Evolutionary conservation across 2,113 vertebrate species (phyloP).

Genomic region (Psophia crepitans): DNA sequence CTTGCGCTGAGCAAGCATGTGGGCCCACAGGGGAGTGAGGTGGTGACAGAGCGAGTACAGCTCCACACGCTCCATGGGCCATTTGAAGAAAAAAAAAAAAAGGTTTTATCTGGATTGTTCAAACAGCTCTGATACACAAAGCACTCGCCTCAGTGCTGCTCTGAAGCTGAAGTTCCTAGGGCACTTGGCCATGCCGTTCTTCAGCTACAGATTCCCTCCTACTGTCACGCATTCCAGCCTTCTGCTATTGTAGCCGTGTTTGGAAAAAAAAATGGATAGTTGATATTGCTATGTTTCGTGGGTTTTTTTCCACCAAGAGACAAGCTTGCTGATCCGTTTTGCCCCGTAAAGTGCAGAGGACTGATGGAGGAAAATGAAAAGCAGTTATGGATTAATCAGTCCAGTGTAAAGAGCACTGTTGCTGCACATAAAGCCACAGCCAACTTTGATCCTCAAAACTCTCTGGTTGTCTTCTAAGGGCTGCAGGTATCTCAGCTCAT

Average conservation of each 20-base stretch:
- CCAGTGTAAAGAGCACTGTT: background rate
- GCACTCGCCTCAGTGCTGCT: background rate
- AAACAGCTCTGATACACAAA: background rate
- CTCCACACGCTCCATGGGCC: rapidly evolving
- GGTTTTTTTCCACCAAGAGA: background rate
- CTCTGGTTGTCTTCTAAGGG: background rate
- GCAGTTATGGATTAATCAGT: background rate
- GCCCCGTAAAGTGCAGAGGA: background rate
- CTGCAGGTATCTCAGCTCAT: background rate
- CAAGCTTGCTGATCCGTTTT: background rate
- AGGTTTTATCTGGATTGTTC: background rate
- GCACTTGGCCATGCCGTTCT: background rate
- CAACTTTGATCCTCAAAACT: background rate
- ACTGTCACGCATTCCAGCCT: background rate
- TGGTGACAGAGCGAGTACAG: background rate
- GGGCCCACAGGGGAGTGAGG: rapidly evolving
- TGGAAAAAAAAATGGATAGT: background rate
- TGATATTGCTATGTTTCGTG: background rate
- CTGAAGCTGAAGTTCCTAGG: background rate
- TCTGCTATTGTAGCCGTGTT: background rate
- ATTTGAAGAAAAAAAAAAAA: background rate
- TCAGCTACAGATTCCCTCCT: background rate
- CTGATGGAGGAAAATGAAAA: background rate
- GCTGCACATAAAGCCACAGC: background rate
- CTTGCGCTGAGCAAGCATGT: background rate